A percentile compares a stretch with the other conserved stretches of the same genome.
Evolutionary conservation across 2,113 vertebrate genomes (phyloP).

Genomic region (Eurypyga helias): DNA sequence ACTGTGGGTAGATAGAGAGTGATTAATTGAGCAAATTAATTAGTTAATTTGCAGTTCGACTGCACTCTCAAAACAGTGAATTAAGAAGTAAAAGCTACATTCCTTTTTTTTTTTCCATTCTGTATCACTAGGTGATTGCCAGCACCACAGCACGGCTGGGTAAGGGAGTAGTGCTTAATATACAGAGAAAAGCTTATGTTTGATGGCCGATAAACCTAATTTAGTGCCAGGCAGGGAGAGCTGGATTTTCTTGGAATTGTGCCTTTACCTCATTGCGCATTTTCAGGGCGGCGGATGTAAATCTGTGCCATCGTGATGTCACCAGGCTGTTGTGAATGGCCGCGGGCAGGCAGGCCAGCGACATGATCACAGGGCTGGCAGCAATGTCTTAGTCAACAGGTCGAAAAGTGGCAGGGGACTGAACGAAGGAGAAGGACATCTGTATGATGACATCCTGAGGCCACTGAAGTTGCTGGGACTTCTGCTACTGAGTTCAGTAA

Average conservation of each 20-base stretch:
- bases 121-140: not conserved
- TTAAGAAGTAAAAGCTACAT: not conserved
- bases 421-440: not conserved
- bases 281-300: not conserved
- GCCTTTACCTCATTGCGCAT: not conserved
- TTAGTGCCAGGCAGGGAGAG: not conserved
- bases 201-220: not conserved
- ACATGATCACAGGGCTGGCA: not conserved
- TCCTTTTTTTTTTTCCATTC: not conserved
- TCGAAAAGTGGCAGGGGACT: not conserved
- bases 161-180: not conserved
- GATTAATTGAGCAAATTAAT: conserved; percentile 9
- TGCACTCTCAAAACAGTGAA: not conserved
- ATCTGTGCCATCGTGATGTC: not conserved
- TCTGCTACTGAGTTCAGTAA: not conserved
- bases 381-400: not conserved
- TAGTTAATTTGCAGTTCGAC: not conserved
- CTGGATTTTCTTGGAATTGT: not conserved
- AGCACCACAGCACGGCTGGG: rapidly evolving
- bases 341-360: not conserved
- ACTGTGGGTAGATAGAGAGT: not conserved
- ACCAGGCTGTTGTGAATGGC: not conserved
- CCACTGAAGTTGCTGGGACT: not conserved
- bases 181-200: not conserved
- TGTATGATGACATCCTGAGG: not conserved